These are phyloP conservation scores for Xanthia togata DNA, from an alignment of 2,888 invertebrate genomes.

Conservation along the genomic window DNA sequence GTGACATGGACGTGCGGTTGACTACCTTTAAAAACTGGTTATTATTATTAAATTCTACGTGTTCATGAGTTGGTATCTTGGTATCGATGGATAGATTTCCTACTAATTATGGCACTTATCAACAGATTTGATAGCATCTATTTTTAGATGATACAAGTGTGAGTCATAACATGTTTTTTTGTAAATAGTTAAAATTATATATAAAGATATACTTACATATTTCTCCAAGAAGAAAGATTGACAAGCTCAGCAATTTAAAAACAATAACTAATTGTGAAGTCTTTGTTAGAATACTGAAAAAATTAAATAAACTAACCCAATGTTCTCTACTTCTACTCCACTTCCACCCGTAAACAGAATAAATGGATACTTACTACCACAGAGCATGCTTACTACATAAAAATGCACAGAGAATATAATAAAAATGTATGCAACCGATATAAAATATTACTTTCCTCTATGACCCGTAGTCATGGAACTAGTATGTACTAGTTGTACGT, in stretches of 20 bases:
- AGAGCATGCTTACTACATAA: too few species aligned
- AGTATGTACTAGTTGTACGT: too few species aligned
- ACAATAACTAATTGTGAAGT: neutral
- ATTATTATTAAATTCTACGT: neutral
- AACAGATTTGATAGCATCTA: neutral
- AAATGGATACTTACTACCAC: too few species aligned
- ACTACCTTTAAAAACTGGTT: neutral
- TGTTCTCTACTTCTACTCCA: neutral
- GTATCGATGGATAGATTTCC: neutral
- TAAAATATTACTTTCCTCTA: too few species aligned
- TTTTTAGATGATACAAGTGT: slow-evolving; percentile 14
- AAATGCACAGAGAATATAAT: too few species aligned
- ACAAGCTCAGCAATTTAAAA: neutral
- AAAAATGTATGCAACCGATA: too few species aligned
- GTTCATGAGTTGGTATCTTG: neutral
- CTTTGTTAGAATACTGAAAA: neutral
- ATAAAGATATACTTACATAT: slow-evolving; percentile 3
- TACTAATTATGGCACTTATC: slow-evolving; percentile 1
- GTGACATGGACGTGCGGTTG: too few species aligned
- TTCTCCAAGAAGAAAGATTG: neutral
- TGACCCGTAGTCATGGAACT: too few species aligned
- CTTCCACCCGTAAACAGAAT: neutral
- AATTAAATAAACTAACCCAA: neutral
- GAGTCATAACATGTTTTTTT: slow-evolving; percentile 6
- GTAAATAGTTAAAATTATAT: neutral